Percentiles rank a stretch among this genome's conserved stretches.
Conservation (phyloP, 2,888 invertebrate species). For the Drosophila rellima region DNA sequence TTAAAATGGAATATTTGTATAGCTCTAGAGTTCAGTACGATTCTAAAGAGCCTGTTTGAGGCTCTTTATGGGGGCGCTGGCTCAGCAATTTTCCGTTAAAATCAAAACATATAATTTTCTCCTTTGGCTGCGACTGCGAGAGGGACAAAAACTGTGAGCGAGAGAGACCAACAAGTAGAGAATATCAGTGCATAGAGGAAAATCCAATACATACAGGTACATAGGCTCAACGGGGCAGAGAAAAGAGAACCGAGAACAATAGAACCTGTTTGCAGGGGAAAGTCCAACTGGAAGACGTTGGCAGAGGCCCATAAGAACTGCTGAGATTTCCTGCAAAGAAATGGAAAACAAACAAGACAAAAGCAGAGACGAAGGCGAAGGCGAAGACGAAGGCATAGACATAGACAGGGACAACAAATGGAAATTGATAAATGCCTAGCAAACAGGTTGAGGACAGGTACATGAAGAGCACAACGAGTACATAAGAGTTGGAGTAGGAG, state of each 20-base stretch:
- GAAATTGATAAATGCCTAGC: slow-evolving; percentile 71
- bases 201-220: slow-evolving; percentile 69
- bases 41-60: slow-evolving; percentile 20
- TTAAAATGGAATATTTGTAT: slow-evolving; percentile 72
- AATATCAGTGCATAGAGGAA: slow-evolving; percentile 64
- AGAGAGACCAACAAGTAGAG: slow-evolving; percentile 44
- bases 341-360: slow-evolving; percentile 67
- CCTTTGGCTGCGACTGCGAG: slow-evolving; percentile 23
- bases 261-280: slow-evolving; percentile 78
- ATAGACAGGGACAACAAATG: slow-evolving; percentile 40
- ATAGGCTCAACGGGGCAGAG: slow-evolving; percentile 34
- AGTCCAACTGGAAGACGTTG: slow-evolving; percentile 69
- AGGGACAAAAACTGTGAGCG: slow-evolving; percentile 12
- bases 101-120: slow-evolving; percentile 79
- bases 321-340: slow-evolving; percentile 75
- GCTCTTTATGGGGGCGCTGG: slow-evolving; percentile 26
- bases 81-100: slow-evolving; percentile 76
- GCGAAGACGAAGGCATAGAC: slow-evolving; percentile 22
- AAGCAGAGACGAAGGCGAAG: slow-evolving; percentile 12
- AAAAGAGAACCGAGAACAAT: slow-evolving; percentile 72
- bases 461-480: slow-evolving; percentile 20
- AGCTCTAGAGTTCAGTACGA: slow-evolving; percentile 28
- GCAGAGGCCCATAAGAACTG: slow-evolving; percentile 58
- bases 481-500: slow-evolving; percentile 27
- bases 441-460: slow-evolving; percentile 79